These are phyloP conservation scores for Bufo bufo DNA, from an alignment of 2,113 vertebrate species.

Conservation along the genomic window DNA sequence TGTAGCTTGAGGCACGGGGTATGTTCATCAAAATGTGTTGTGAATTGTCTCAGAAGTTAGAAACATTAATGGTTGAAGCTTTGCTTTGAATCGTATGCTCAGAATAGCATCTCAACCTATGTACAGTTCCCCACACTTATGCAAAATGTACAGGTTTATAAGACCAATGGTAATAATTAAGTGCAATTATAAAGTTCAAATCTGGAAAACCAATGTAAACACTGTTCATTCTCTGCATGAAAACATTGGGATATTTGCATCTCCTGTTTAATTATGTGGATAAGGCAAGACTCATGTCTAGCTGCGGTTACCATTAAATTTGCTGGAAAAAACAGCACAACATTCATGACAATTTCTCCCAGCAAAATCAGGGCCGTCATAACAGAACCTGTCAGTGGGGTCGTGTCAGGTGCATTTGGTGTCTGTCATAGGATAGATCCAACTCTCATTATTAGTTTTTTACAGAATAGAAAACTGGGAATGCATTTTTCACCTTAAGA, in stretches of 20 bases:
- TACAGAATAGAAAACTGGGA: no score
- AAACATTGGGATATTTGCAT: constrained; percentile 39
- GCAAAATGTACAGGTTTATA: constrained; percentile 58
- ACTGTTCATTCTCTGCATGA: constrained; percentile 53
- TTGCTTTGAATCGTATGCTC: constrained; percentile 14
- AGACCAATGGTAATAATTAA: constrained; percentile 54
- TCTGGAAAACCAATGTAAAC: constrained; percentile 46
- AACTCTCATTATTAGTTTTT: no score
- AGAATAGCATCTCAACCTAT: constrained; percentile 54
- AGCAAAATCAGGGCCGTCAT: no score
- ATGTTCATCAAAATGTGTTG: constrained; percentile 27
- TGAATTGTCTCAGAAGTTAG: constrained; percentile 33
- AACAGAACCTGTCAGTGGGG: no score
- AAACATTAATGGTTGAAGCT: constrained; percentile 39
- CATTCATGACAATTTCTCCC: no score
- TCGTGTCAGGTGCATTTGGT: no score
- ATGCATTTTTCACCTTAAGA: no score
- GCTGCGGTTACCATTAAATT: no score
- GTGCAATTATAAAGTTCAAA: constrained; percentile 50
- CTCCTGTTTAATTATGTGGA: constrained; percentile 35
- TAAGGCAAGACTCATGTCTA: no score
- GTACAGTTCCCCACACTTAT: constrained; percentile 56
- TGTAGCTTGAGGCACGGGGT: constrained; percentile 33
- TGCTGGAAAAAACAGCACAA: no score
- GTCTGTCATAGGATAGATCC: no score